phyloP scores from a whole-genome alignment of 2,888 invertebrate genomes.

The Neoitamus cyanurus region DNA sequence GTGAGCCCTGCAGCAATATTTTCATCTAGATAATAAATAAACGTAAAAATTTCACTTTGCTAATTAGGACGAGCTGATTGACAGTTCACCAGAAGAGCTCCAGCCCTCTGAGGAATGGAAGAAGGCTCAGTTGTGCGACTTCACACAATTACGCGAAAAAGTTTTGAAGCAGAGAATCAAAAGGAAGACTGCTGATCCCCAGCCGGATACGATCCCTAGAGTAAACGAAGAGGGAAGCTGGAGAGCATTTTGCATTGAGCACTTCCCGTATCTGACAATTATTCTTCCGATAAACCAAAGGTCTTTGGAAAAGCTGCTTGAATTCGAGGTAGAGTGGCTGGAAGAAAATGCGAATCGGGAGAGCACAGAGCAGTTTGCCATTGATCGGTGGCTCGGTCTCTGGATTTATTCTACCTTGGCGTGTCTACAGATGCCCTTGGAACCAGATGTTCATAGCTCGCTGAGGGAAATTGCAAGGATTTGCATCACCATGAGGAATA shows the following conservation, averaged over 20 bases:
- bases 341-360: conserved; percentile 48
- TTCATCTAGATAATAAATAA: background rate
- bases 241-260: conserved; percentile 59
- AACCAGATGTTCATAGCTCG: conserved; percentile 62
- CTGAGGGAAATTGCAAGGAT: conserved; percentile 62
- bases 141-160: conserved; percentile 57
- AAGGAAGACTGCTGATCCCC: conserved; percentile 52
- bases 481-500: conserved; percentile 60
- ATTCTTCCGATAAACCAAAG: conserved; percentile 62
- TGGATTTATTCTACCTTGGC: conserved; percentile 64
- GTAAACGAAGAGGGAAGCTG: conserved; percentile 57
- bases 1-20: background rate
- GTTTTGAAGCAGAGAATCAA: conserved; percentile 55
- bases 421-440: conserved; percentile 63
- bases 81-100: conserved; percentile 55
- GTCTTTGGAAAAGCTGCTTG: conserved; percentile 61
- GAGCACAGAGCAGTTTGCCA: conserved; percentile 55
- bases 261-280: conserved; percentile 60
- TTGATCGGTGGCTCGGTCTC: conserved; percentile 61
- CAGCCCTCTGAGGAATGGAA: conserved; percentile 64
- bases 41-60: background rate
- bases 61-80: conserved; percentile 53
- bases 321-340: conserved; percentile 61
- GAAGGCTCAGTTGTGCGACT: conserved; percentile 58
- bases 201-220: too few species aligned